Evolutionary conservation across 2,888 invertebrate species (phyloP), one percentile per base, ranked within the genome.

Genomic region (Lepidochrysops patricia): DNA sequence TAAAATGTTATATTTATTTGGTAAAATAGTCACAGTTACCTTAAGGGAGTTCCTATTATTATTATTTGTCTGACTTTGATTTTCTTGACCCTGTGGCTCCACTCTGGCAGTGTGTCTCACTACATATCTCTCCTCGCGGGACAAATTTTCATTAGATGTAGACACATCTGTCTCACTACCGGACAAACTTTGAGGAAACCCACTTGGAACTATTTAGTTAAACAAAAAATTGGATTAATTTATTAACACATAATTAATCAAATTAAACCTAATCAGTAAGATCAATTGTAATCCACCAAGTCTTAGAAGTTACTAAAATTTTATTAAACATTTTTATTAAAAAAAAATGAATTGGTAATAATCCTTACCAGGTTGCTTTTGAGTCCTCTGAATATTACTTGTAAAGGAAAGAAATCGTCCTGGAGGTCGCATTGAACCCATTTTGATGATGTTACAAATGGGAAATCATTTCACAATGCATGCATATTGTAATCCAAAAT

Each of bases 21-120:
- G n/a, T n/a, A n/a, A n/a, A n/a, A n/a, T n/a, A n/a, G n/a, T n/a
- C n/a, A n/a, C n/a, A n/a, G 29, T 67, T 80, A 91, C 84, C 90
- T 93, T 92, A 34, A 93, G 77, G 12, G 92, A 92, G 77, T 84
- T 93, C 72, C 87, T 90, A 80, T 88, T 93, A 70, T 89, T 91
- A 91, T 72, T 79, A 23, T 70, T 76, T 2, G 66, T 62, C 62
- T 80, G 82, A 61, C 75, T 76, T 50, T 84, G 91, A 80, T 94
- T 96, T 80, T 97, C 97, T 81, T 97, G 96, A 0, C 97, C 97
- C 80, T 97, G 97, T 0, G 97, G 97, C 77, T 97, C 97, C 73
- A 97, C 97, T 35, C 97, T 90, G 4, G 95, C 93, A 0, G 94
- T 95, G 72, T 95, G 95, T 66, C 94, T 89, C 64, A 96, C 94